Evolutionary conservation across 2,888 invertebrate genomes (phyloP), one percentile per base, ranked within the genome.

Genomic region (Aporophyla nigra): DNA sequence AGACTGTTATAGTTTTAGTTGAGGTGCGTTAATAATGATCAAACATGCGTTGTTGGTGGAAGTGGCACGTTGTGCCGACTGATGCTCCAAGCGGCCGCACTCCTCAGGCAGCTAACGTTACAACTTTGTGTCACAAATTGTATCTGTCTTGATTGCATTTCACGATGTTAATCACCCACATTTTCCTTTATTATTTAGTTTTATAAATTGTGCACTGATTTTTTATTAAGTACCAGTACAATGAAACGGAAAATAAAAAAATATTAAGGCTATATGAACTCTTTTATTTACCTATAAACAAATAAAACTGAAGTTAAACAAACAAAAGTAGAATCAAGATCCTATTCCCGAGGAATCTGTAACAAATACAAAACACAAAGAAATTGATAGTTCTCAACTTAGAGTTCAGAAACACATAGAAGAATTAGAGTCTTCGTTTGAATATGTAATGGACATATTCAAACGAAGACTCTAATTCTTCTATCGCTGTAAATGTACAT

Each of bases 1-100:
- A 96, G 96, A 96, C 96, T 96, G 96, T 96, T 96, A 96, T 96
- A 96, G 95, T 94, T 96, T 96, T 95, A 96, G 94, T 95, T 95
- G 93, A 92, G 90, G 90, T 92, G 91, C 87, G 94, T 94, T 93
- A 91, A 90, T 91, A 90, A 91, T 91, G 93, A 92, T 92, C 88
- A 89, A 88, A 90, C 90, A 89, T 86, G 90, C 86, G 75, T 90
- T 87, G 91, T 91, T 87, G 76, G 79, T 85, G 66, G 84, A 56
- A 80, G 81, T 84, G 78, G 77, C 68, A 77, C 72, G 79, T 69
- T 71, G 74, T 74, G 71, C 56, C 27, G 70, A 71, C 58, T 82
- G 82, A 70, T 71, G 24, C 51, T 62, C 49, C 66, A 67, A 67
- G 72, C 77, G 74, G 73, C 74, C 73, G 67, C 83, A 33, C 51